Evolutionary conservation across 2,797 vertebrate species (phyloP), one percentile per base, ranked within the genome.

Genomic region (Phrynocephalus forsythii): DNA sequence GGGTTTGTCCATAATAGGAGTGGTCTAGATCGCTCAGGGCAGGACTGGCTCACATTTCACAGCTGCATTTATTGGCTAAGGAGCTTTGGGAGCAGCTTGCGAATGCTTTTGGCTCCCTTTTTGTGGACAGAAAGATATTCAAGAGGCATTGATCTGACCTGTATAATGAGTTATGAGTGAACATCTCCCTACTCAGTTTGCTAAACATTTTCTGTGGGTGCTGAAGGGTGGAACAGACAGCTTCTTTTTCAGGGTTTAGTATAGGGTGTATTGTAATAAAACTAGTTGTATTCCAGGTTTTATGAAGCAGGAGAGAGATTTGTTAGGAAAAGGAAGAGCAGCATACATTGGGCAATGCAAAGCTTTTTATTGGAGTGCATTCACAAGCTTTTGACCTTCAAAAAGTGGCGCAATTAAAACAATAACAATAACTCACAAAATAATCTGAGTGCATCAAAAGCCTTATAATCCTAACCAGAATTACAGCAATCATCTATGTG

Each of bases 1-100:
- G 93, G 92, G 94, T n/a, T 0, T 95, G 88, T 93, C 94, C 94
- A 93, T 94, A 94, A 95, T 95, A 95, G 95, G 94, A 95, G 93
- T 95, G 93, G 76, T 85, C 89, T 95, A 92, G 89, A 93, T 93
- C 90, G 77, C 91, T 94, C 95, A 94, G 94, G 93, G 93, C 90
- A 85, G 85, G 90, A 82, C 91, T 3, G 56, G 89, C 92, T 94
- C 90, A 87, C 92, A 94, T 94, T 95, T 92, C 92, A 90, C 90
- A 94, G 93, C 94, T 94, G 92, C 92, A 93, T 94, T 91, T 93
- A 89, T 93, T 94, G 92, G 91, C 94, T 94, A 91, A 71, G 48
- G 84, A 90, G 91, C 89, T 89, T 78, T 89, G 93, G 88, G 81
- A 1, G 92, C 93, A 92, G 84, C 76, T 92, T 91, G 88, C 87